phyloP scores from a whole-genome alignment of 1,140 invertebrate genomes.

The Drosophila pectinifera region DNA sequence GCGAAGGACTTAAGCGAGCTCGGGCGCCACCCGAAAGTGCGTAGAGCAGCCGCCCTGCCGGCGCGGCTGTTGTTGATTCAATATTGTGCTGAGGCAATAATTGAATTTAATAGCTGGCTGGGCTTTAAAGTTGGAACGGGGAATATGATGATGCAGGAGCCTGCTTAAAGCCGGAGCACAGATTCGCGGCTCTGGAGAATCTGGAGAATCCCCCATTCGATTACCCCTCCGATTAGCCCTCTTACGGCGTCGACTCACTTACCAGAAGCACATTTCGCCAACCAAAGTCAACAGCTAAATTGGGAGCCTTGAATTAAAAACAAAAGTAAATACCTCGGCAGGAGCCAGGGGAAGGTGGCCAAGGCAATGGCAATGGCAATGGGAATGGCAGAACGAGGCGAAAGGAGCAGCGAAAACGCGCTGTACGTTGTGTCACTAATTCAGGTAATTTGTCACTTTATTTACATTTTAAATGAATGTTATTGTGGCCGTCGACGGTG shows the following conservation, averaged over 20 bases:
- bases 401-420: constrained; percentile 58
- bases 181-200: background rate
- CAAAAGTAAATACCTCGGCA: constrained; percentile 40
- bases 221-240: constrained; percentile 30
- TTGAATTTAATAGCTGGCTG: constrained; percentile 71
- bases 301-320: constrained; percentile 54
- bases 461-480: constrained; percentile 81
- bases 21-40: constrained; percentile 11
- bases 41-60: background rate
- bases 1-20: constrained; percentile 55
- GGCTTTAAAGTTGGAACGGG: constrained; percentile 20
- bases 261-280: constrained; percentile 30
- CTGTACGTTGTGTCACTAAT: constrained; percentile 75
- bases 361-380: constrained; percentile 4
- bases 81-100: constrained; percentile 66
- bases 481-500: constrained; percentile 42
- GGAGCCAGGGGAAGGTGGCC: constrained; percentile 10
- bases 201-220: background rate
- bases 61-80: constrained; percentile 48
- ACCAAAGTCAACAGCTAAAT: constrained; percentile 62
- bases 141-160: background rate
- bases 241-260: constrained; percentile 26
- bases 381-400: constrained; percentile 8
- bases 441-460: constrained; percentile 83
- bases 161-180: background rate